These are phyloP conservation scores for Diaprepes abbreviatus DNA, from an alignment of 2,888 invertebrate species.

Conservation along the genomic window DNA sequence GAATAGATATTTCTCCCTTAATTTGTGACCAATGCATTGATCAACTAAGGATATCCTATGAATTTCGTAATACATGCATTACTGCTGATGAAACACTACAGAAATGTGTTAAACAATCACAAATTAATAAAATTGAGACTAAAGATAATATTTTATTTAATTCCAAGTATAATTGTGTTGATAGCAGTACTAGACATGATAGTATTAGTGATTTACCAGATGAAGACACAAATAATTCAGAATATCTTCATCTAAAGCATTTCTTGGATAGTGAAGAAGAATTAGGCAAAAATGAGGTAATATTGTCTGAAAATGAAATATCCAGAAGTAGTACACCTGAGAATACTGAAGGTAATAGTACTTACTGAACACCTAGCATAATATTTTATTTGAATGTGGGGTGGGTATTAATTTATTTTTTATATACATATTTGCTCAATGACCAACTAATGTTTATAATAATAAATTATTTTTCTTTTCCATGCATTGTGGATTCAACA, in stretches of 20 bases:
- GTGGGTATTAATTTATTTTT: no score
- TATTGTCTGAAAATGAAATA: slow-evolving; percentile 52
- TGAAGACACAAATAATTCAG: slow-evolving; percentile 61
- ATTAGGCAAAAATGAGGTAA: slow-evolving; percentile 56
- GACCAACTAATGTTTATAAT: no score
- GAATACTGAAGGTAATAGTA: slow-evolving; percentile 48
- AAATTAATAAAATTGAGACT: slow-evolving; percentile 5
- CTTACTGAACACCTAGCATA: no score
- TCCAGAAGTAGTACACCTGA: slow-evolving; percentile 58
- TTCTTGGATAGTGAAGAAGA: slow-evolving; percentile 64
- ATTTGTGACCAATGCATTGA: slow-evolving; percentile 64
- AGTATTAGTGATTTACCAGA: slow-evolving; percentile 50
- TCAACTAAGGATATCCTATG: slow-evolving; percentile 62
- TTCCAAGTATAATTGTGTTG: slow-evolving; percentile 27
- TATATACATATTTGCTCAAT: no score
- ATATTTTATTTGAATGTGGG: no score
- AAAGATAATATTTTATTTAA: slow-evolving; percentile 15
- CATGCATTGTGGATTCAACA: no score
- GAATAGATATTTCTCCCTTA: slow-evolving; percentile 61
- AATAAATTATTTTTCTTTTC: no score
- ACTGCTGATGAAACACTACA: slow-evolving; percentile 62
- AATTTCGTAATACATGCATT: slow-evolving; percentile 62
- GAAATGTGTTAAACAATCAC: slow-evolving; percentile 52
- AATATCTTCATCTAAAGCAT: slow-evolving; percentile 64
- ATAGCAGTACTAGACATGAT: slow-evolving; percentile 50